Percentiles rank a stretch among this genome's conserved stretches.
Conservation (phyloP, 2,888 invertebrate species). For the Dynastes grantii region DNA sequence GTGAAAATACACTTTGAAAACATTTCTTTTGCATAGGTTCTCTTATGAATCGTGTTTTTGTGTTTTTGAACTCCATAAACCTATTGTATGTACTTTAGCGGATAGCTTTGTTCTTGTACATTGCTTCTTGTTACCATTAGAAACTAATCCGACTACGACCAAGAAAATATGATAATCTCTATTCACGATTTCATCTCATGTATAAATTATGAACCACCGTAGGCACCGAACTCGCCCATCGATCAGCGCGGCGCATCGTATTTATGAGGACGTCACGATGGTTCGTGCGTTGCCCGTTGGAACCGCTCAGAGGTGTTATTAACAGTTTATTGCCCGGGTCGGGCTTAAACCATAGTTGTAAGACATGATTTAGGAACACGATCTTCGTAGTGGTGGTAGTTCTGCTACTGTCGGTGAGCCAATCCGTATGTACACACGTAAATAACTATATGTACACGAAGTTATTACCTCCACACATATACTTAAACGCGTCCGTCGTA, state of each 20-base stretch:
- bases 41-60: too few relatives aligned
- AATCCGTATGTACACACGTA: background rate
- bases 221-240: background rate
- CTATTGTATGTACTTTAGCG: too few relatives aligned
- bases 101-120: too few relatives aligned
- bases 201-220: constrained; percentile 32
- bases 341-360: constrained; percentile 38
- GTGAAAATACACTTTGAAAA: too few relatives aligned
- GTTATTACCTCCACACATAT: background rate
- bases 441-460: background rate
- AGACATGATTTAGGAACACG: constrained; percentile 37
- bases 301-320: constrained; percentile 34
- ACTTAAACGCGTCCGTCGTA: background rate
- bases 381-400: background rate
- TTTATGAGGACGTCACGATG: background rate
- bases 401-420: background rate
- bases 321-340: constrained; percentile 35
- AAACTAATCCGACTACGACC: too few relatives aligned
- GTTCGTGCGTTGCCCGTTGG: constrained; percentile 11
- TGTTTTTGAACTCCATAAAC: too few relatives aligned
- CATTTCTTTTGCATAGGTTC: too few relatives aligned
- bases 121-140: too few relatives aligned
- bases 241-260: background rate
- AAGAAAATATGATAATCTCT: too few relatives aligned
- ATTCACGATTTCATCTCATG: constrained; percentile 4